A percentile compares a stretch with the other conserved stretches of the same genome.
Evolutionary conservation across 2,888 invertebrate species (phyloP).

Genomic region (Aphodius granarius): DNA sequence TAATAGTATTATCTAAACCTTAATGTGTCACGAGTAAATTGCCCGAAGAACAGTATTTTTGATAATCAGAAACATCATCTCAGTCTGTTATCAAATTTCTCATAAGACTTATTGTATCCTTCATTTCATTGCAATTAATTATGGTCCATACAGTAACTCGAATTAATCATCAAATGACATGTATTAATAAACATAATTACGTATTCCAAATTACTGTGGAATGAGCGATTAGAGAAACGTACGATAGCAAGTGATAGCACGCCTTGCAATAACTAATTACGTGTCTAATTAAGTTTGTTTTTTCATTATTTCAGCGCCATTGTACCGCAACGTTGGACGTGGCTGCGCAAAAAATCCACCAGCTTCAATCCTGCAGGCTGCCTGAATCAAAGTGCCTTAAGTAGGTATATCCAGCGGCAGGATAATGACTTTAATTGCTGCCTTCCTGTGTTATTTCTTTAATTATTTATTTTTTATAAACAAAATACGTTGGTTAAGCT

Average conservation of each 20-base stretch:
- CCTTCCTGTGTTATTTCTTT: background rate
- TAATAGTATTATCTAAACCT: no score
- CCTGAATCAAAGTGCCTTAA: background rate
- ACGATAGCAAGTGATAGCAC: background rate
- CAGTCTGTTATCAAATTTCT: no score
- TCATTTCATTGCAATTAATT: background rate
- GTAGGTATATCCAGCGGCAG: background rate
- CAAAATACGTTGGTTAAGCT: background rate
- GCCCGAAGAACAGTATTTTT: background rate
- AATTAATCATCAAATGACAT: background rate
- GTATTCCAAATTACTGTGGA: background rate
- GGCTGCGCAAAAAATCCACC: background rate
- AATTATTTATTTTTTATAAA: background rate
- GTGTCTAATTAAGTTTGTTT: background rate
- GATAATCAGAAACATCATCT: no score
- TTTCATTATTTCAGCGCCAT: background rate
- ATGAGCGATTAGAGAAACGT: background rate
- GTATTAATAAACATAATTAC: background rate
- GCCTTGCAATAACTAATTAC: background rate
- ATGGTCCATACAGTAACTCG: background rate
- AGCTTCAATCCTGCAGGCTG: background rate
- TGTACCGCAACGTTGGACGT: background rate
- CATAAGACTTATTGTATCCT: no score
- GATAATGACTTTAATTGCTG: background rate
- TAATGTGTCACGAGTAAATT: background rate